Conservation (phyloP, 2,797 vertebrate species). For the Acanthiza pusilla region DNA sequence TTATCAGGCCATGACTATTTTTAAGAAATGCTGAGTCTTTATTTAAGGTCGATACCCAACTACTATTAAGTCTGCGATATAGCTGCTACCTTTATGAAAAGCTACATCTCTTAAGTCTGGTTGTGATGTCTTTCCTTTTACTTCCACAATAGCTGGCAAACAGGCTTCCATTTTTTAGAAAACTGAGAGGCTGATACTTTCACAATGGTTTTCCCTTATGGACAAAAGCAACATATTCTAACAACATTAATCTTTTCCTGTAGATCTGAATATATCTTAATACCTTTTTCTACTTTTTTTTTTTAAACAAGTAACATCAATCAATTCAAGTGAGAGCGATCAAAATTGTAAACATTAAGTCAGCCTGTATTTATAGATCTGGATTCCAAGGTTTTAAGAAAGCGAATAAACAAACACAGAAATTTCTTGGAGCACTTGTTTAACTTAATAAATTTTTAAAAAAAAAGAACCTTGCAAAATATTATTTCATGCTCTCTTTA, state of each 20-base stretch:
- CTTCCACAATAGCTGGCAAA: not conserved
- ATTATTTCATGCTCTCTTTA: not conserved
- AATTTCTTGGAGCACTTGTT: not conserved
- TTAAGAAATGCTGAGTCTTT: not conserved
- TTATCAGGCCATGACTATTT: not conserved
- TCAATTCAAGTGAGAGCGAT: not conserved
- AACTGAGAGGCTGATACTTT: not conserved
- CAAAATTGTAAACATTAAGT: not conserved
- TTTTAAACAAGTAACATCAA: not conserved
- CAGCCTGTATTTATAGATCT: constrained; percentile 25
- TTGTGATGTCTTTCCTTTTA: not conserved
- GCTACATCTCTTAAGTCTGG: not conserved
- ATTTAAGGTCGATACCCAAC: not conserved
- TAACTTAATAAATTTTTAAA: not conserved
- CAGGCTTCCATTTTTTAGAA: not conserved
- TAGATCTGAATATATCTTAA: not conserved
- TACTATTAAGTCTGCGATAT: not conserved
- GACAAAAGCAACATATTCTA: not conserved
- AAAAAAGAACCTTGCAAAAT: not conserved
- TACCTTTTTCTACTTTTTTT: not conserved
- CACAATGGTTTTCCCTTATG: not conserved
- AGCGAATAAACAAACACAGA: constrained; percentile 14
- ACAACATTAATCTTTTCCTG: not conserved
- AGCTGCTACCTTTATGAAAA: not conserved
- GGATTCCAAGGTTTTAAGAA: not conserved